A percentile compares a stretch with the other conserved stretches of the same genome.
These are phyloP conservation scores for Anagrus nilaparvatae DNA, from an alignment of 1,140 invertebrate species.

Conservation along the genomic window DNA sequence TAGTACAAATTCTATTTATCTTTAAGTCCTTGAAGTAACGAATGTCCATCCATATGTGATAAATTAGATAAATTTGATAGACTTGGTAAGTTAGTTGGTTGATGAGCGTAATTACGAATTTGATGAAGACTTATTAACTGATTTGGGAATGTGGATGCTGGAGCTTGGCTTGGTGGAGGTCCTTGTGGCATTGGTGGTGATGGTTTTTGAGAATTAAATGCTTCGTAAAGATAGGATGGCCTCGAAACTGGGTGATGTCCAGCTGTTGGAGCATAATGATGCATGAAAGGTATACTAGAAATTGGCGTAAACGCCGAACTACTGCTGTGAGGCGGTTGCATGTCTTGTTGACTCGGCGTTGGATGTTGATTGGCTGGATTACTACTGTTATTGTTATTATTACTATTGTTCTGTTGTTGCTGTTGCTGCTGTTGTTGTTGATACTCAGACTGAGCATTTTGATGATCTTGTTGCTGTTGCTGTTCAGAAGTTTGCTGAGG, in stretches of 20 bases:
- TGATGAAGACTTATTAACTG: slow-evolving; percentile 92
- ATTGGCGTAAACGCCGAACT: slow-evolving; percentile 87
- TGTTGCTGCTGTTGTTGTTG: slow-evolving; percentile 1
- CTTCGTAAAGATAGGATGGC: slow-evolving; percentile 89
- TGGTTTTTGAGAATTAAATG: slow-evolving; percentile 58
- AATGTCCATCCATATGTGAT: slow-evolving; percentile 37
- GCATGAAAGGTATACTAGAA: slow-evolving; percentile 66
- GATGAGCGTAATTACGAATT: slow-evolving; percentile 92
- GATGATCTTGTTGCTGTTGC: slow-evolving; percentile 11
- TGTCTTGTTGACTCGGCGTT: slow-evolving; percentile 31
- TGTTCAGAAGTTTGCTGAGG: slow-evolving; percentile 40
- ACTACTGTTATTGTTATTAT: neutral
- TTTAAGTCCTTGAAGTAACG: slow-evolving; percentile 36
- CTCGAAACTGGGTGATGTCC: slow-evolving; percentile 58
- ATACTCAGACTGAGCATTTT: neutral
- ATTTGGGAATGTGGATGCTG: slow-evolving; percentile 70
- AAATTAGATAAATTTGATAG: slow-evolving; percentile 36
- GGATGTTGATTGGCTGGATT: slow-evolving; percentile 35
- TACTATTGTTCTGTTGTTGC: neutral
- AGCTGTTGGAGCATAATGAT: slow-evolving; percentile 44
- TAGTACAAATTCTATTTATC: slow-evolving; percentile 38
- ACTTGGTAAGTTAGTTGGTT: slow-evolving; percentile 52
- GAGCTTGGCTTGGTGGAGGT: slow-evolving; percentile 40
- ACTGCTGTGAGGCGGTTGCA: slow-evolving; percentile 44
- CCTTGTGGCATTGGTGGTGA: slow-evolving; percentile 34